These are phyloP conservation scores for Tinea pellionella DNA, from an alignment of 2,888 invertebrate genomes.

Conservation along the genomic window DNA sequence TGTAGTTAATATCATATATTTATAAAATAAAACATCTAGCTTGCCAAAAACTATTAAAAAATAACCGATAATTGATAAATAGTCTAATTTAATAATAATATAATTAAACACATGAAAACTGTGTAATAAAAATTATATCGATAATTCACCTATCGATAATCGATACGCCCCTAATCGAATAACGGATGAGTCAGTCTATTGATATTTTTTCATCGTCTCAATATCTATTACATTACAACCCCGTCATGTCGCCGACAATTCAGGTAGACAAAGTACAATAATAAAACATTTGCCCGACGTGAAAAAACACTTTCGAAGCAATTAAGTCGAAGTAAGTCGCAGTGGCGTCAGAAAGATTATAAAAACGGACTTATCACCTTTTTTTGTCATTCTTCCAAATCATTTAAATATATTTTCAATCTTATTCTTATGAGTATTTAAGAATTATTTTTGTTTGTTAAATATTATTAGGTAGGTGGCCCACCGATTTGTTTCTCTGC, in stretches of 20 bases:
- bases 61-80: no score
- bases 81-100: no score
- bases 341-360: constrained; percentile 65
- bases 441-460: not conserved
- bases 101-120: not conserved
- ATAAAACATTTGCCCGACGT: constrained; percentile 48
- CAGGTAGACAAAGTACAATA: constrained; percentile 60
- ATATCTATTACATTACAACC: constrained; percentile 25
- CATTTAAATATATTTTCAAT: not conserved
- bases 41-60: no score
- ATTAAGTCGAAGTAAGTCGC: constrained; percentile 59
- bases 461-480: constrained; percentile 40
- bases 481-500: constrained; percentile 53
- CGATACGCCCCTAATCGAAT: constrained; percentile 22
- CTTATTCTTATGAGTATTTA: not conserved
- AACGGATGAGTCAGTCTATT: constrained; percentile 34
- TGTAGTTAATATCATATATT: no score
- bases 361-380: constrained; percentile 55
- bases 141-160: no score
- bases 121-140: not conserved
- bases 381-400: constrained; percentile 30
- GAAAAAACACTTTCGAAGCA: constrained; percentile 49
- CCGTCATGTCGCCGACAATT: constrained; percentile 43
- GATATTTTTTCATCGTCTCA: constrained; percentile 36
- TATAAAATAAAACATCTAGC: no score